Evolutionary conservation across 2,113 vertebrate species (phyloP).

Genomic region (Nannospalax galili): DNA sequence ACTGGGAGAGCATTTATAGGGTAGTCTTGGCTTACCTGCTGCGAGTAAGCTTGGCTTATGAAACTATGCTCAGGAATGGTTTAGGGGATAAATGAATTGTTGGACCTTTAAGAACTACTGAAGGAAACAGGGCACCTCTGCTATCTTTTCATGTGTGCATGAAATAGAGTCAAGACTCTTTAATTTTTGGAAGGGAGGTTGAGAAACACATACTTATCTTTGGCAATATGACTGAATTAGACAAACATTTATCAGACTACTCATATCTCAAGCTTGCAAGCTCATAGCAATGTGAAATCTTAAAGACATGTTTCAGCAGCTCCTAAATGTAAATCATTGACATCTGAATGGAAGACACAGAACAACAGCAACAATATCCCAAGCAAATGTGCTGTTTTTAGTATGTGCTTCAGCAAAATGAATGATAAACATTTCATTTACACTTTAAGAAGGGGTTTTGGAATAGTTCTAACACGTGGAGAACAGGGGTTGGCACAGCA

Average conservation of each 20-base stretch:
- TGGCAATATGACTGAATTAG: slow-evolving; percentile 64
- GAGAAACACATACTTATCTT: slow-evolving; percentile 55
- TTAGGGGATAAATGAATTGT: not conserved
- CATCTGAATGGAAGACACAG: slow-evolving; percentile 28
- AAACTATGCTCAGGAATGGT: not conserved
- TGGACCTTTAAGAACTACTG: not conserved
- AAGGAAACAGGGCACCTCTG: not conserved
- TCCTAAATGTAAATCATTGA: slow-evolving; percentile 55
- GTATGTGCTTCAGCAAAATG: not conserved
- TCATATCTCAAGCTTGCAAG: slow-evolving; percentile 45
- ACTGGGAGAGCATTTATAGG: not conserved
- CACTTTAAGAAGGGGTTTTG: not conserved
- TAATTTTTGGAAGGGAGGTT: slow-evolving; percentile 24
- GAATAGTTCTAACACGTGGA: slow-evolving; percentile 19
- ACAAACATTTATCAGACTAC: slow-evolving; percentile 62
- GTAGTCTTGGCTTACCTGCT: not conserved
- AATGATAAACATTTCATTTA: not conserved
- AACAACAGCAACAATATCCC: slow-evolving; percentile 39
- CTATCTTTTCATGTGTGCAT: not conserved
- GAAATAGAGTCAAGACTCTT: slow-evolving; percentile 41
- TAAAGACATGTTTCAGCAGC: slow-evolving; percentile 53
- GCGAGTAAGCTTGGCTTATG: not conserved
- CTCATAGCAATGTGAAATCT: slow-evolving; percentile 33
- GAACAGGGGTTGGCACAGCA: not conserved
- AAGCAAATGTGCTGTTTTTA: not conserved